phyloP scores from a whole-genome alignment of 2,113 vertebrate species.

The Protomyctophum bolini region DNA sequence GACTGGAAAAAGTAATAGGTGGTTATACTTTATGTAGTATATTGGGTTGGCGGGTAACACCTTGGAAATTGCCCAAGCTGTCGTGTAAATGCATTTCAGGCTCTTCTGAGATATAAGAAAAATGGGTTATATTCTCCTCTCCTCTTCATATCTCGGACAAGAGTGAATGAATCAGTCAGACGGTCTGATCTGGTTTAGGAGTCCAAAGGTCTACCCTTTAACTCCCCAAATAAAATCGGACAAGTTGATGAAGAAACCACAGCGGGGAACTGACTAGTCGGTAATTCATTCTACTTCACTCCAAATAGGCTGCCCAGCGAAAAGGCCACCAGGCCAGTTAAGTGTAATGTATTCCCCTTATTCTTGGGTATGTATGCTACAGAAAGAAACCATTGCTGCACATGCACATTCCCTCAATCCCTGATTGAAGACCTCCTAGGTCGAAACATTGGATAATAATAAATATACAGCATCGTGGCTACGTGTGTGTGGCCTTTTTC shows the following conservation, averaged over 20 bases:
- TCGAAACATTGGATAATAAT: too few species aligned
- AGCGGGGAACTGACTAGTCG: slow-evolving; percentile 14
- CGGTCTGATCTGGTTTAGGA: slow-evolving; percentile 9
- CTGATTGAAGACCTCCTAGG: too few species aligned
- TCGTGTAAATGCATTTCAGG: slow-evolving; percentile 55
- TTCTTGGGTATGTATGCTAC: slow-evolving; percentile 19
- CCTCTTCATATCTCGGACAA: slow-evolving; percentile 13
- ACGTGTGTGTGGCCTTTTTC: too few species aligned
- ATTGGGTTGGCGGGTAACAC: slow-evolving; percentile 53
- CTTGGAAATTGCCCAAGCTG: slow-evolving; percentile 60
- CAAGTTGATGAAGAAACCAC: slow-evolving; percentile 1
- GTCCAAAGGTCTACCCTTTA: slow-evolving; percentile 19
- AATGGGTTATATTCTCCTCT: neutral
- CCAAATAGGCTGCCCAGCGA: neutral
- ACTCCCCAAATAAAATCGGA: slow-evolving; percentile 29
- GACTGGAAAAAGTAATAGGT: slow-evolving; percentile 45
- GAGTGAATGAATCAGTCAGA: neutral
- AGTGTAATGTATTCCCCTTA: slow-evolving; percentile 29
- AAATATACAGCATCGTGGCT: too few species aligned
- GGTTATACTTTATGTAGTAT: slow-evolving; percentile 57
- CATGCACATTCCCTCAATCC: too few species aligned
- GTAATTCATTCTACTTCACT: neutral
- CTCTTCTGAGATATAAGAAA: slow-evolving; percentile 22
- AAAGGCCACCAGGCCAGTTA: neutral
- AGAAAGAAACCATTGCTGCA: slow-evolving; percentile 35